These are phyloP conservation scores for Corydoras sp. DNA, from an alignment of 2,113 vertebrate species.

Conservation along the genomic window DNA sequence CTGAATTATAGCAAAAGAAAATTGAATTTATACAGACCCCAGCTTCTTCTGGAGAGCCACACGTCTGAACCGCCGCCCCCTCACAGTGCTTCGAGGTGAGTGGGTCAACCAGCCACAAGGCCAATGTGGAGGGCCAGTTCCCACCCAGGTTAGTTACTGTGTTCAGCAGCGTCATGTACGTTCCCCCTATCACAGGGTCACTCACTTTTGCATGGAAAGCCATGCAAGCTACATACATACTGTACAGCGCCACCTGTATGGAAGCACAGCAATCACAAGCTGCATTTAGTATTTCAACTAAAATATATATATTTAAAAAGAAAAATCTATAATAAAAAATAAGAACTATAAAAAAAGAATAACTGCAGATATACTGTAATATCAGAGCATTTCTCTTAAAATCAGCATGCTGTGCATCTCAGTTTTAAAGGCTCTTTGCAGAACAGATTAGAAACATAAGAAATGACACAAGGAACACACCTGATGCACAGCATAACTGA, in stretches of 20 bases:
- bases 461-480: conserved; percentile 55
- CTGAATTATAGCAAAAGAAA: no score
- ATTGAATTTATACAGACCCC: conserved; percentile 67
- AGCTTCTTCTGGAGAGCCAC: conserved; percentile 64
- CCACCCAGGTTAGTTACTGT: conserved; percentile 92
- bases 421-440: no score
- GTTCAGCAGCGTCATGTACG: conserved; percentile 96
- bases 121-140: conserved; percentile 93
- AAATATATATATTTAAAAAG: no score
- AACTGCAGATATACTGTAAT: no score
- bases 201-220: conserved; percentile 97
- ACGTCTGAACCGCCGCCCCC: conserved; percentile 73
- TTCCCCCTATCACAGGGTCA: conserved; percentile 92
- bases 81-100: conserved; percentile 86
- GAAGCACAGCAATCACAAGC: conserved; percentile 1
- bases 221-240: conserved; percentile 97
- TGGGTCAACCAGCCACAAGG: conserved; percentile 91
- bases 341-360: no score
- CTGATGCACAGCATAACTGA: conserved; percentile 94
- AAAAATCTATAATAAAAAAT: no score
- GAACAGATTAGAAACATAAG: not conserved
- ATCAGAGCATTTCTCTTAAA: no score
- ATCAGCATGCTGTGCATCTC: no score
- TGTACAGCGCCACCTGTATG: conserved; percentile 82
- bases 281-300: no score